phyloP scores from a whole-genome alignment of 2,888 invertebrate species.

The Lasioglossum malachurum region DNA sequence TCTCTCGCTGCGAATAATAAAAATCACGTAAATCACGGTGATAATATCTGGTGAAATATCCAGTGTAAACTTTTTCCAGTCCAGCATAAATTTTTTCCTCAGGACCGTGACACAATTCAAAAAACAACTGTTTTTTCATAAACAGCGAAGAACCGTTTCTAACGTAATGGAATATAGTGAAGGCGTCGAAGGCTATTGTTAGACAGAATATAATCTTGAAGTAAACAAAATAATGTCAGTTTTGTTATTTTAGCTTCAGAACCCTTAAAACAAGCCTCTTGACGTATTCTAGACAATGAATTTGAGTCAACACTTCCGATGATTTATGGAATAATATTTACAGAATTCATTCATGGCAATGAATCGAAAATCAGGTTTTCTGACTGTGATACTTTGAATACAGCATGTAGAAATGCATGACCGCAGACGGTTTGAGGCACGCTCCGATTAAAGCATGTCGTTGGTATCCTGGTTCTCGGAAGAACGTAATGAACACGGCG shows the following conservation, averaged over 20 bases:
- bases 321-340: background rate
- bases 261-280: no score
- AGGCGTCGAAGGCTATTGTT: no score
- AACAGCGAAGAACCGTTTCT: background rate
- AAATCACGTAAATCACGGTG: no score
- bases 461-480: constrained; percentile 18
- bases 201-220: background rate
- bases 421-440: background rate
- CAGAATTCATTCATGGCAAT: background rate
- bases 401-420: background rate
- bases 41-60: no score
- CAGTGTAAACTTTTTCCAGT: no score
- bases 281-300: background rate
- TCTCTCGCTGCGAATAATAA: no score
- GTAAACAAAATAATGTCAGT: background rate
- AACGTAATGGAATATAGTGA: no score
- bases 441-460: background rate
- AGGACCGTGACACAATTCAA: no score
- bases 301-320: background rate
- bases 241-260: no score
- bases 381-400: background rate
- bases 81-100: no score
- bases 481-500: constrained; percentile 17
- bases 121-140: no score
- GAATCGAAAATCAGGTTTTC: background rate